A percentile compares a stretch with the other conserved stretches of the same genome.
Evolutionary conservation across 2,113 vertebrate species (phyloP).

Genomic region (Polyodon spathula): DNA sequence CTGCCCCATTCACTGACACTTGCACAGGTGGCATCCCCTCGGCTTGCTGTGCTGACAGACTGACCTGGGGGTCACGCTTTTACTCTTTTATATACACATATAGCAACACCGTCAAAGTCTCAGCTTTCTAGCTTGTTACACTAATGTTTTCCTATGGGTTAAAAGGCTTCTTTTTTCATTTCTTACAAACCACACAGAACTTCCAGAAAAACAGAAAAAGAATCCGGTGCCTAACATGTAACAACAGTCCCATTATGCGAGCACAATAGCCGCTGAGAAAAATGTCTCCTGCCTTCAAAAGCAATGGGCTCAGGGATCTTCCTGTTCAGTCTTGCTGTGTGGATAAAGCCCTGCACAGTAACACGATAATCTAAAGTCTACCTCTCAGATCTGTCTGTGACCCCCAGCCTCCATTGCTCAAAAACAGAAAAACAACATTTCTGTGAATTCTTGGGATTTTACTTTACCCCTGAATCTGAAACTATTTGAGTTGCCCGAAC

Average conservation of each 20-base stretch:
- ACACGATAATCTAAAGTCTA: no score
- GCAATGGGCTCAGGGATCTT: not conserved
- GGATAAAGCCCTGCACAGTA: not conserved
- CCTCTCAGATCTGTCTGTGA: no score
- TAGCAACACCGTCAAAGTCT: not conserved
- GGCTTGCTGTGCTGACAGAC: slow-evolving; percentile 17
- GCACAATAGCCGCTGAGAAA: not conserved
- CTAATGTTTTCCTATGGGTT: not conserved
- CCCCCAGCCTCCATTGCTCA: no score
- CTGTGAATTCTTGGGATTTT: no score
- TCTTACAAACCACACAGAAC: not conserved
- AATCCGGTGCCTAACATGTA: not conserved
- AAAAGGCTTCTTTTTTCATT: not conserved
- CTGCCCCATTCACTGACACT: slow-evolving; percentile 14
- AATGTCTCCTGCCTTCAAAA: not conserved
- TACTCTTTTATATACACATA: slow-evolving; percentile 5
- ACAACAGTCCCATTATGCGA: not conserved
- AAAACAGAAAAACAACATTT: no score
- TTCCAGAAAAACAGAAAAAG: not conserved
- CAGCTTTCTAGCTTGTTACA: not conserved
- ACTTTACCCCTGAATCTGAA: no score
- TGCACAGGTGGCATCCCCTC: slow-evolving; percentile 20
- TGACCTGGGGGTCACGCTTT: slow-evolving; percentile 6
- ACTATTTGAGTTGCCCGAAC: no score
- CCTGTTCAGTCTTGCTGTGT: not conserved